Conservation (phyloP, 2,113 vertebrate species). For the Abramis brama region DNA sequence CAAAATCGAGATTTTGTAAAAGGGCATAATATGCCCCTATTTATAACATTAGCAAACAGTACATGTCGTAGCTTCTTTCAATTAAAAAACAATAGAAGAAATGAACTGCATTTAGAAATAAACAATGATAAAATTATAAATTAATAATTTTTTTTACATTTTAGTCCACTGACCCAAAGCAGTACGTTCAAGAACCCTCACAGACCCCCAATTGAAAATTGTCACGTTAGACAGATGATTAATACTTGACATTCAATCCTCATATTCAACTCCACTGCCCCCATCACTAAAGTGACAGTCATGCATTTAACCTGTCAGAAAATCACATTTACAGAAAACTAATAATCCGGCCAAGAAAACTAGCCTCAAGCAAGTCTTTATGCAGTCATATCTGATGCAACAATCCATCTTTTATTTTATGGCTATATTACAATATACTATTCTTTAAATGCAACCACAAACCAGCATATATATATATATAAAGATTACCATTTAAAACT, state of each 20-base stretch:
- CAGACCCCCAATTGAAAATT: not conserved
- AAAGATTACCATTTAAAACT: not conserved
- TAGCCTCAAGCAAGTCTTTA: not conserved
- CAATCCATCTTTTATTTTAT: not conserved
- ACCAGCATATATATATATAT: not conserved
- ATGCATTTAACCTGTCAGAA: not conserved
- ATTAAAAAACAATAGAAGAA: not conserved
- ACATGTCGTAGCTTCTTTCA: not conserved
- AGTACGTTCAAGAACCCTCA: not conserved
- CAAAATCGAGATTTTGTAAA: too few species aligned
- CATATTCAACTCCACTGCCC: not conserved
- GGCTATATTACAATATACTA: not conserved
- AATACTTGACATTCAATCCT: not conserved
- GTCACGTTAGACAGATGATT: not conserved
- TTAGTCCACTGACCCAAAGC: not conserved
- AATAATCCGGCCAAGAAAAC: not conserved
- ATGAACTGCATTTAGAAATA: not conserved
- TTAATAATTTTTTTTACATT: not conserved
- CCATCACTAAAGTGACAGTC: not conserved
- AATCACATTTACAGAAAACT: not conserved
- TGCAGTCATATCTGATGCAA: not conserved
- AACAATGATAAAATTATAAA: not conserved
- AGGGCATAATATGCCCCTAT: too few species aligned
- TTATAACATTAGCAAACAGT: not conserved
- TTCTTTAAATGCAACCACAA: not conserved